phyloP scores from a whole-genome alignment of 2,113 vertebrate genomes.

The Picathartes gymnocephalus region DNA sequence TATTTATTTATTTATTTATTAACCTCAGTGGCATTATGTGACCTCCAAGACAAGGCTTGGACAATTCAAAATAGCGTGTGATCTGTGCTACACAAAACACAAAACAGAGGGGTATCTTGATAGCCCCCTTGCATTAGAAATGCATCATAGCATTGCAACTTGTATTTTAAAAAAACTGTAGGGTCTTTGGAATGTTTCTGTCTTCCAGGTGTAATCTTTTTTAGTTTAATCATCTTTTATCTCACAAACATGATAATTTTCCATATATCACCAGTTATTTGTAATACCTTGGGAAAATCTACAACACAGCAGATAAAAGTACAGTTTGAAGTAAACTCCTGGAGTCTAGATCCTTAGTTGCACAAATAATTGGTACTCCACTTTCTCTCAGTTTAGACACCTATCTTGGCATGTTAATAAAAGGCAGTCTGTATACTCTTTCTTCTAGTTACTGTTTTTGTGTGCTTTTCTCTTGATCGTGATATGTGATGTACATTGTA shows the following conservation, averaged over 20 bases:
- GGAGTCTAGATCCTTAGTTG: not conserved
- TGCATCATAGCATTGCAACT: not conserved
- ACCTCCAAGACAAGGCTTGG: not conserved
- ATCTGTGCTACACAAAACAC: not conserved
- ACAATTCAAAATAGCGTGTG: fast-evolving
- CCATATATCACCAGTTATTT: not conserved
- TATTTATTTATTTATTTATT: too few relatives aligned
- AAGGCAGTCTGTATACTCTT: not conserved
- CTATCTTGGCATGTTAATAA: not conserved
- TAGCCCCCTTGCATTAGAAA: not conserved
- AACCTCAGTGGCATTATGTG: not conserved
- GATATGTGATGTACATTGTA: not conserved
- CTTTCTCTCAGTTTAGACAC: not conserved
- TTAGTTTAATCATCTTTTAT: not conserved
- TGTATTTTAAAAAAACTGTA: not conserved
- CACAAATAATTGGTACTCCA: not conserved
- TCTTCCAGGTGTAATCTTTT: not conserved
- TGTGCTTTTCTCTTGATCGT: not conserved
- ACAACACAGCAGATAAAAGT: not conserved
- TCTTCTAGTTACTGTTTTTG: not conserved
- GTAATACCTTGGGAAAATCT: not conserved
- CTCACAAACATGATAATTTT: not conserved
- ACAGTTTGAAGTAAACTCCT: not conserved
- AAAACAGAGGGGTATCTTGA: not conserved
- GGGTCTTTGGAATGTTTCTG: not conserved